Base-by-base conservation (phyloP, 2,113 vertebrate species). In the Dasyprocta punctata region DNA sequence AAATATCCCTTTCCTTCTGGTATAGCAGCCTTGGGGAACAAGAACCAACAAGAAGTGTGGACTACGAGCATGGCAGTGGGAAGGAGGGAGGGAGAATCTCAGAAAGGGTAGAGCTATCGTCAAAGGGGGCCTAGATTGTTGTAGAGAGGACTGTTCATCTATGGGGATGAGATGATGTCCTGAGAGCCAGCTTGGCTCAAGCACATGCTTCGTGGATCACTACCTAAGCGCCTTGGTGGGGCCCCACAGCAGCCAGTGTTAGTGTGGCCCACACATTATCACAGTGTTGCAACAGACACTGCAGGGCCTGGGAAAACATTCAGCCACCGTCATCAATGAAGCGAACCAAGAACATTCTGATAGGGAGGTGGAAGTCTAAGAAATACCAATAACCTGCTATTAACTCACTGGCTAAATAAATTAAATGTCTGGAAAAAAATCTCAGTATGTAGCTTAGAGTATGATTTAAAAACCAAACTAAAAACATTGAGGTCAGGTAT, bases 391-490 rank as follows among this genome's bases (percentile, higher is more conserved):
- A 92, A 41, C 86, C 69, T 95, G 54, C 54, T 92, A 75, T 36
- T 52, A 89, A 92, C 82, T 65, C 26, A 17, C 54, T 36, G 30
- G 90, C 60, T 87, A 88, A 93, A 90, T 36, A 95, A 60, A 89
- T 89, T 89, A 92, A 93, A 89, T 44, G 88, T 60, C 36, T 77
- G 36, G 88, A 89, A 88, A 17, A 89, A 85, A 17, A 36, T 0
- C 58, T 41, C 10, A 88, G 47, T 60, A 56, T 54, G 52, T 41
- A 82, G 36, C 84, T 89, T 88, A 52, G 14, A 92, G 49, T 44
- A 90, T 92, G 30, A 95, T 85, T 88, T 52, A 17, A 69, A 92
- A 89, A 88, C 61, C 17, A 94, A 85, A 81, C 38, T 89, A 20
- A 26, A 87, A 47, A 26, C 56, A 49, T 4, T 87, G 86, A 87